Evolutionary conservation across 2,888 invertebrate genomes (phyloP), one percentile per base, ranked within the genome.

Genomic region (Prenolepis imparis): DNA sequence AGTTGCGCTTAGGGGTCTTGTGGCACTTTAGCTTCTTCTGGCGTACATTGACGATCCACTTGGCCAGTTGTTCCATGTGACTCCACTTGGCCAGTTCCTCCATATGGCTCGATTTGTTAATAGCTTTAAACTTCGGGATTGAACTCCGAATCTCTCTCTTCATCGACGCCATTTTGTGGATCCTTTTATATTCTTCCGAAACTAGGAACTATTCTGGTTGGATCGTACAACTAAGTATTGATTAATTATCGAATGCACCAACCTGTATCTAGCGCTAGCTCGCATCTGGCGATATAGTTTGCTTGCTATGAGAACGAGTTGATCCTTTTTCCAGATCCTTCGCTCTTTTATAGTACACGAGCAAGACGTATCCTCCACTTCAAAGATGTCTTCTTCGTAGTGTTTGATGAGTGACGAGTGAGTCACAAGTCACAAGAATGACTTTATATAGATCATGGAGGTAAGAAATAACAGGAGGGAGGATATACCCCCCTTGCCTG

Each of bases 41-140:
- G 95, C 96, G 96, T 90, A 97, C 96, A 95, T 96, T 95, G 84
- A 95, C 95, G 92, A 97, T 97, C 97, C 97, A 97, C 90, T 96
- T 92, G n/a, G 90, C 84, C 6, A 94, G 85, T 72, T 91, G 88
- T 39, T 93, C 92, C 2, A 92, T 93, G 0, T 91, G 87, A 55
- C 92, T 90, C 8, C 88, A 88, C 44, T 88, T 92, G 18, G 90
- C 83, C 6, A 94, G 85, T 70, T 91, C 88, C 41, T 93, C 92
- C 2, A 92, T 93, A 0, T 91, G 87, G 55, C 92, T 90, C 8
- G 87, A 88, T 44, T 88, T 28, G 21, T n/a, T n/a, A n/a, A n/a
- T n/a, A n/a, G n/a, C n/a, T n/a, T n/a, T n/a, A n/a, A n/a, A n/a
- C n/a, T n/a, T n/a, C n/a, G n/a, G n/a, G n/a, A n/a, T n/a, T n/a